Conservation (phyloP, 2,797 vertebrate genomes). For the Cossypha caffra region DNA sequence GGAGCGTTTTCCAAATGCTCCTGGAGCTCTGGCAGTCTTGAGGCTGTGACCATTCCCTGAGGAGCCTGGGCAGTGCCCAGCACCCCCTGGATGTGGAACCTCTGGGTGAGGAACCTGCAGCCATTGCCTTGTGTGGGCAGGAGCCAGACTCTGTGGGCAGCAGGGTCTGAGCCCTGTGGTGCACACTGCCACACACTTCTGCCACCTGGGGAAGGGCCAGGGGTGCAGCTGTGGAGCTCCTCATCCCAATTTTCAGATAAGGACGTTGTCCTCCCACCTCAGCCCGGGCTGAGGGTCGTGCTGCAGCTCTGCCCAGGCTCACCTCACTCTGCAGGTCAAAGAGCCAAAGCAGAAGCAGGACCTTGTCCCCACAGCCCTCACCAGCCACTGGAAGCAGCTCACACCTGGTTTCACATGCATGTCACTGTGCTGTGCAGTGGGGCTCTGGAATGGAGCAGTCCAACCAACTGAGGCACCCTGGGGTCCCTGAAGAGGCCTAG, state of each 20-base stretch:
- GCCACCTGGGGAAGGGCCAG: not conserved
- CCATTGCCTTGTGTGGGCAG: not conserved
- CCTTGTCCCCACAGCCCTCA: not conserved
- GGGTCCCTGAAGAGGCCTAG: not conserved
- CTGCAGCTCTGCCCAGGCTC: not conserved
- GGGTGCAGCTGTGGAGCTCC: not conserved
- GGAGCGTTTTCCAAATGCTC: rapidly evolving
- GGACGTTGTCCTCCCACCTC: not conserved
- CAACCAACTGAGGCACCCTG: not conserved
- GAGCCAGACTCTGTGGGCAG: not conserved
- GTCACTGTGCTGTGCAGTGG: rapidly evolving
- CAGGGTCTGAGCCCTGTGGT: not conserved
- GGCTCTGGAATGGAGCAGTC: not conserved
- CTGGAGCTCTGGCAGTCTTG: not conserved
- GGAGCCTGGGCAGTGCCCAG: not conserved
- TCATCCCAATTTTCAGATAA: not conserved
- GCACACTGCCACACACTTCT: rapidly evolving
- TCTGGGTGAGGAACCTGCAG: not conserved
- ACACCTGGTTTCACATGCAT: not conserved
- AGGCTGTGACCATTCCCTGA: not conserved
- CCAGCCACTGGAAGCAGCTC: rapidly evolving
- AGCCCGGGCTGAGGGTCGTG: rapidly evolving
- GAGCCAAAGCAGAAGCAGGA: not conserved
- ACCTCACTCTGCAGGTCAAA: not conserved
- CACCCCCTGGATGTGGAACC: not conserved